These are phyloP conservation scores for Chrysemys picta DNA, from an alignment of 2,113 vertebrate species.

Conservation along the genomic window DNA sequence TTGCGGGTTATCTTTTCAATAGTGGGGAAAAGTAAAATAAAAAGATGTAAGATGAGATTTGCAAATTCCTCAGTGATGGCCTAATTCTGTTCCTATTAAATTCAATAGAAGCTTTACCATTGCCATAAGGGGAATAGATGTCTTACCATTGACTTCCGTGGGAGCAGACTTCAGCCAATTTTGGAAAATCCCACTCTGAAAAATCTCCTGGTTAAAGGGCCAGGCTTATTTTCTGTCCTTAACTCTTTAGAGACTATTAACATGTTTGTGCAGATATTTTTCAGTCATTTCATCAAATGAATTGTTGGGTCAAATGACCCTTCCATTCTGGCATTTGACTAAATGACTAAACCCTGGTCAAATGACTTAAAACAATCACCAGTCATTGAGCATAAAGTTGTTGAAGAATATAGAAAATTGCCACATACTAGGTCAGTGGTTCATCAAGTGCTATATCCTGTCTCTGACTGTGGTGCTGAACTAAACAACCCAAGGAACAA, in stretches of 20 bases:
- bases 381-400: not conserved
- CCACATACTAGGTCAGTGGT: not conserved
- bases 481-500: not conserved
- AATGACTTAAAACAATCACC: not conserved
- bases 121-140: not conserved
- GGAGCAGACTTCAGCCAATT: not conserved
- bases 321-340: not conserved
- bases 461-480: not conserved
- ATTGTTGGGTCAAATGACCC: not conserved
- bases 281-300: not conserved
- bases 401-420: not conserved
- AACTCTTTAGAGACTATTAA: not conserved
- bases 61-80: not conserved
- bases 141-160: not conserved
- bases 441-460: not conserved
- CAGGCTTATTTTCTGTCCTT: not conserved
- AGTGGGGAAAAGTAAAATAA: not conserved
- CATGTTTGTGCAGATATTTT: not conserved
- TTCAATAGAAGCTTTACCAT: not conserved
- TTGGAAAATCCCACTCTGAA: not conserved
- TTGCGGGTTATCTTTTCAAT: fast-evolving
- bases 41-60: not conserved
- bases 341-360: not conserved
- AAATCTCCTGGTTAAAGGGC: not conserved
- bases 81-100: not conserved